Base-by-base conservation (phyloP, 2,888 invertebrate species). In the Stegana nigrithorax region DNA sequence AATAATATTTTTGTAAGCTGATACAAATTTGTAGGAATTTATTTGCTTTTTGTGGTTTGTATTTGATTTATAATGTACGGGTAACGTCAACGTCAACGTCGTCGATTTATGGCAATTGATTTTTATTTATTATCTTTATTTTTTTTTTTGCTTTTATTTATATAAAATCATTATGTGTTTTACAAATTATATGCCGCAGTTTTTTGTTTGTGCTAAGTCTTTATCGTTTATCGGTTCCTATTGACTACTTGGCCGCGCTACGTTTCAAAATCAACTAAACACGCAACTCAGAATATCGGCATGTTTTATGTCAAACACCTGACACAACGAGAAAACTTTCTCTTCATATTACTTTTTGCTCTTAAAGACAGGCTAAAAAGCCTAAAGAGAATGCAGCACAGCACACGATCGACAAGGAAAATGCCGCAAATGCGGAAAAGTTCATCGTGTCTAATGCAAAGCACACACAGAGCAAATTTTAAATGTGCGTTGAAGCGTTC, bases 181-280 rank as follows among this genome's bases (percentile, higher is more conserved):
- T 17, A 14, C 10, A 2, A 2, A 39, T n/a, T 51, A 26, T 29
- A 23, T 29, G 27, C 27, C 51, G 51, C 19, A 51, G 51, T 51
- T 51, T 29, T 26, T n/a, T 17, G 17, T 27, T 8, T 39, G 17
- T 51, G 27, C 14, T 27, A 27, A 44, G 1, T 44, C 19, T 57
- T 68, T 72, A 69, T 71, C 63, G 10, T 44, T 45, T 45, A n/a
- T n/a, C n/a, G n/a, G 51, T 25, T 53, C 44, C 10, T 59, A 59
- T 64, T 44, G 56, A 32, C 27, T 66, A 59, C 50, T 73, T 74
- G 66, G 71, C 76, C 73, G 70, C 59, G 63, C 69, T 74, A 70
- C 67, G 76, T 68, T 78, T 68, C 63, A 73, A 71, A 78, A 72
- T 73, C 73, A 76, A 79, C 78, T 79, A 74, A 70, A 76, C n/a